Evolutionary conservation across 2,113 vertebrate genomes (phyloP), one percentile per base, ranked within the genome.

Genomic region (Vanacampus margaritifer): DNA sequence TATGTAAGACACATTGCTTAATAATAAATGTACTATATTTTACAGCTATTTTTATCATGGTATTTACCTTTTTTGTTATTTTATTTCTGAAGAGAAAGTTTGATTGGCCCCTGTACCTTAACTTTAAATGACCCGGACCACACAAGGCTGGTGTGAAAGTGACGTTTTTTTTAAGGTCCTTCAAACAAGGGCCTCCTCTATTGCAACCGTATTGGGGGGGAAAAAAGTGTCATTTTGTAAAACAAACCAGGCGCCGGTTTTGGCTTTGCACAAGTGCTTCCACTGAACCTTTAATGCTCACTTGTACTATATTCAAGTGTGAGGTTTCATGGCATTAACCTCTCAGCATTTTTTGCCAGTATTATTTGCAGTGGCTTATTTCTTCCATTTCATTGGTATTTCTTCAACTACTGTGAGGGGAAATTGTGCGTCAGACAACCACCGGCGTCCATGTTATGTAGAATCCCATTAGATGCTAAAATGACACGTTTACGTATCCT

Each of bases 401-500:
- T 32, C 21, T 35, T 58, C 28, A 26, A 14, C 32, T 36, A 21
- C 26, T 19, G 32, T 21, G 1, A 21, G 28, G 59, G 59, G 13
- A 43, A 62, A 41, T 39, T 7, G n/a, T 24, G 59, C 59, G 59
- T 26, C 60, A 62, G n/a, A 24, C 37, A 6, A 37, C 11, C 59
- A 7, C 36, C 2, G 59, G 14, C 36, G 36, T 61, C 35, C 36
- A 9, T 26, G 37, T 26, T 43, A 14, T 43, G 23, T 17, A 41
- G 60, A 24, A 62, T 43, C 26, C 14, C 60, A 43, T 13, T 5
- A 11, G 16, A 17, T 23, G 43, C 39, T 17, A 26, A 39, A 62
- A 62, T 41, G 60, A 43, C 39, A 43, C 60, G 41, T 74, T 75
- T 72, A 23, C n/a, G 41, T 35, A 37, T 46, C 60, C 46, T 65